A percentile compares a stretch with the other conserved stretches of the same genome.
Evolutionary conservation across 1,140 invertebrate genomes (phyloP).

Genomic region (Triops longicaudatus): DNA sequence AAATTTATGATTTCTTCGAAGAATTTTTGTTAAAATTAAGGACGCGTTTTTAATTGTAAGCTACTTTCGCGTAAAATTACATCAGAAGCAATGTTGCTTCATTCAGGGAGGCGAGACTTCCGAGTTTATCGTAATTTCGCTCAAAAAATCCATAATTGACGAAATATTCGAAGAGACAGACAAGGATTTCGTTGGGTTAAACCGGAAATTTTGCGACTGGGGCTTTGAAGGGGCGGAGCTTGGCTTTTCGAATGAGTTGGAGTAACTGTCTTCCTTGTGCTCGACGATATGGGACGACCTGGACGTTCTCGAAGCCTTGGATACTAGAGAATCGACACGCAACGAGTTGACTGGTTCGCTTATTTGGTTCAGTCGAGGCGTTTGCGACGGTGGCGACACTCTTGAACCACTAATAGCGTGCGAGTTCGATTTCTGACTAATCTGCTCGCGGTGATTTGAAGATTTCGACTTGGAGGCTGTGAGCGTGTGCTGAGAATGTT

Average conservation of each 20-base stretch:
- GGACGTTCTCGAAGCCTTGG: background rate
- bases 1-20: too few species aligned
- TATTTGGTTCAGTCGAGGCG: background rate
- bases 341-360: too few species aligned
- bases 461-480: too few species aligned
- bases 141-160: background rate
- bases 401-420: background rate
- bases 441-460: background rate
- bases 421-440: background rate
- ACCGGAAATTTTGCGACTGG: background rate
- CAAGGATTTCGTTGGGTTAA: background rate
- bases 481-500: too few species aligned
- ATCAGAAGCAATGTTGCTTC: background rate
- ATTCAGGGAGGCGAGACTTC: background rate
- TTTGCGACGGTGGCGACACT: background rate
- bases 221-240: background rate
- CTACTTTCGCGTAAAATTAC: too few species aligned
- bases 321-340: too few species aligned
- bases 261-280: background rate
- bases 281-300: background rate
- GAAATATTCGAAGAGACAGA: background rate
- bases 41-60: too few species aligned
- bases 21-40: too few species aligned
- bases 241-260: background rate
- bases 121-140: background rate